Evolutionary conservation across 1,140 invertebrate genomes (phyloP), one percentile per base, ranked within the genome.

Genomic region (Aplysia californica): DNA sequence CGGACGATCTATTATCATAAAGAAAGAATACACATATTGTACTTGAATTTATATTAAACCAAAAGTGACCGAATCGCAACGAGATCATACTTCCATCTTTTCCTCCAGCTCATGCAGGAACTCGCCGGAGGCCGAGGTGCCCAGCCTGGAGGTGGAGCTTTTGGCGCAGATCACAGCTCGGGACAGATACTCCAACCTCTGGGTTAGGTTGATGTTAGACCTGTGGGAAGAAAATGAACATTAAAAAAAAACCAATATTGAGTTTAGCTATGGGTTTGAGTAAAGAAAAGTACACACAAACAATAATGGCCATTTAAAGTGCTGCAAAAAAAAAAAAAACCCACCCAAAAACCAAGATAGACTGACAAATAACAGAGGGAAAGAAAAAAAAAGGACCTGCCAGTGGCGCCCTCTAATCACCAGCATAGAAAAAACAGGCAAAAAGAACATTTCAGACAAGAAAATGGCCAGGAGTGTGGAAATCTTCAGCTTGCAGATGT

Each of bases 101-200:
- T 99, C 98, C 89, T 98, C 96, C 39, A 99, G 90, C 85, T 98
- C 95, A 78, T 96, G 94, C 56, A 98, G 90, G 80, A 98, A 94
- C 82, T 98, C 94, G 2, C 96, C 95, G 82, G 94, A 92, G 35
- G 84, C 81, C 79, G 94, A 92, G 4, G 93, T 85, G 64, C 83
- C 93, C 26, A 94, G 94, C 20, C 94, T 94, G 55, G 93, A 92
- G 83, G 94, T 94, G 75, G 95, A 95, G 83, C 96, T 96, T 84
- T 96, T 93, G 92, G 97, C 94, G 88, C 96, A 98, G 91, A 98
- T 95, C 56, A 98, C 95, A n/a, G 97, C 97, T 81, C 96, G 92
- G 1, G 96, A 96, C 83, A 99, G 90, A 90, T 98, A 98, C 84
- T 95, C 94, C 38, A 98, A 93, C 65, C 97, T 92, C 86, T 97